Base-by-base conservation (phyloP, 1,140 invertebrate species). In the Magallana gigas region DNA sequence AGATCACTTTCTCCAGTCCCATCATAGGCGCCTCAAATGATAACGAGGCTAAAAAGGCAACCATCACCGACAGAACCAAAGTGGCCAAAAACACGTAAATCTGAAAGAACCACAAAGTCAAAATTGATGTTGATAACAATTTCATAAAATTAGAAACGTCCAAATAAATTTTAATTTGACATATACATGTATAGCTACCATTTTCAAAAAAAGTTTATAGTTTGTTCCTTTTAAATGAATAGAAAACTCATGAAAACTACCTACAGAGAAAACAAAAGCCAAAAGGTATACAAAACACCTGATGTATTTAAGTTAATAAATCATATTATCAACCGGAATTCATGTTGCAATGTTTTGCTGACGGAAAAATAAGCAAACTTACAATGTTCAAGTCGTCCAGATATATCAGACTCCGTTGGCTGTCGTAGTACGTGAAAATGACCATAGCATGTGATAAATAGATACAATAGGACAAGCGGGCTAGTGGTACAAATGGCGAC, bases 401-500 rank as follows among this genome's bases (percentile, higher is more conserved):
- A 12, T 76, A 76, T 8, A 76, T 18, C 9, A 12, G 68, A 76
- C 23, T 76, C 36, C 68, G 23, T 29, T 76, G 68, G 14, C 18
- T 36, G 9, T 29, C 68, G 23, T 18, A 76, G 23, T 76, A 76
- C 7, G 68, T 76, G 9, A 11, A 76, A 60, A 94, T 91, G 58
- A 95, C 87, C 11, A 95, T 89, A 6, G 95, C 93, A 95, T 98
- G 98, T 12, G 98, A 96, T 59, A 99, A 96, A 94, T 98, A 99
- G 7, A 97, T 97, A 94, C 97, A 97, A 94, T 98, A 98, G 2
- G 98, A 98, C 57, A 99, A 96, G 82, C 98, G 96, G 89, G 97
- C 97, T n/a, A 98, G 95, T 0, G 98, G 98, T 90, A 98, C 96
- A 83, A 98, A 96, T 0, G 97, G 96, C 57, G 96, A 96, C 93